Evolutionary conservation across 2,113 vertebrate species (phyloP).

Genomic region (Prinia subflava): DNA sequence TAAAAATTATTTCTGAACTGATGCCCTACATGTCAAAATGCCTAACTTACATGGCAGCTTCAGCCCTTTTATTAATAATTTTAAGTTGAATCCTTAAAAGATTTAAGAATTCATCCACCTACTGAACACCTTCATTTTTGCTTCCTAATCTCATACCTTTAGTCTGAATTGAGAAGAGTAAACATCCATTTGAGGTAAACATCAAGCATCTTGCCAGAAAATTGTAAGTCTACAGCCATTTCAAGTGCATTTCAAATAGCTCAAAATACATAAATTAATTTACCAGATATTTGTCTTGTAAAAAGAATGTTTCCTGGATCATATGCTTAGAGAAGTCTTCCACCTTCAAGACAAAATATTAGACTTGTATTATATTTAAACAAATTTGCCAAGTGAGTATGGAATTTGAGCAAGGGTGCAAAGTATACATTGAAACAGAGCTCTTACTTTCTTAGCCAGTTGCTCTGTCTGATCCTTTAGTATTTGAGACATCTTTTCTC

Average conservation of each 20-base stretch:
- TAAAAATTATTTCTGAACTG: background rate
- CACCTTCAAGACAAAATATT: constrained; percentile 73
- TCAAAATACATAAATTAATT: background rate
- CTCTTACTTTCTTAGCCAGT: constrained; percentile 79
- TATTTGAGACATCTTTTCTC: constrained; percentile 81
- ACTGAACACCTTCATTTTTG: background rate
- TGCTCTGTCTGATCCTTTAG: constrained; percentile 80
- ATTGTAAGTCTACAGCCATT: background rate
- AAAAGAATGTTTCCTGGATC: constrained; percentile 51
- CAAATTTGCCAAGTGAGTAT: background rate
- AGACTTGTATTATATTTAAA: background rate
- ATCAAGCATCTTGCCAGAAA: background rate
- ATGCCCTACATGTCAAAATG: background rate
- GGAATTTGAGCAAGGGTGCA: background rate
- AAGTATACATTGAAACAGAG: background rate
- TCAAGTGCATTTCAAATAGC: background rate
- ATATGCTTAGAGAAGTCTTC: constrained; percentile 79
- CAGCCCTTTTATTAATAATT: background rate
- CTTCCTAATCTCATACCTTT: background rate
- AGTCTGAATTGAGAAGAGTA: background rate
- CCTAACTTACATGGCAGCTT: background rate
- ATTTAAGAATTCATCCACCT: background rate
- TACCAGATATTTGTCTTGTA: constrained; percentile 81
- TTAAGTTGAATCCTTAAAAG: background rate
- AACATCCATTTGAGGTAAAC: background rate